Conservation (phyloP, 1,140 invertebrate genomes). For the Saccostrea echinata region DNA sequence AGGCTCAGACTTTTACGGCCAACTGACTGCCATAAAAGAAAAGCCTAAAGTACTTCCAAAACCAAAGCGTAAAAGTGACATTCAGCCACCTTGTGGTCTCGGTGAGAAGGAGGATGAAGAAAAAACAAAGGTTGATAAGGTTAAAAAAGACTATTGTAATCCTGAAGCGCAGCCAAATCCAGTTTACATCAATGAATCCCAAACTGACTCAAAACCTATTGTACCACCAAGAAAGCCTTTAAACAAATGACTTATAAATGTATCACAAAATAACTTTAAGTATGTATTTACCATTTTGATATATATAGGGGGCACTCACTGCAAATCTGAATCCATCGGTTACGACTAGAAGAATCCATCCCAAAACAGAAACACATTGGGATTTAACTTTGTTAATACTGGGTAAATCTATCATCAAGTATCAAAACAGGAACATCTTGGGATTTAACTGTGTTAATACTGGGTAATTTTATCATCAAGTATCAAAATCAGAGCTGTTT, state of each 20-base stretch:
- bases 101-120: background rate
- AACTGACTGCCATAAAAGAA: background rate
- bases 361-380: no score
- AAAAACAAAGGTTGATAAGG: background rate
- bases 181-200: background rate
- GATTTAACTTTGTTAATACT: no score
- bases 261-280: background rate
- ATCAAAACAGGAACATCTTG: no score
- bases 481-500: no score
- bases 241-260: background rate
- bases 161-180: background rate
- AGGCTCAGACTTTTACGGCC: background rate
- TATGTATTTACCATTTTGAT: no score
- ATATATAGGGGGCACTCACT: background rate
- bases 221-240: background rate
- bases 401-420: no score
- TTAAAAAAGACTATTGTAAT: background rate
- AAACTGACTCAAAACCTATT: background rate
- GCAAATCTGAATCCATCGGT: background rate
- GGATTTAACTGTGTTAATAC: no score
- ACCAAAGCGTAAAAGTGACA: background rate
- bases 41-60: slow-evolving; percentile 13
- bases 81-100: background rate
- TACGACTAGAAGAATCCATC: no score
- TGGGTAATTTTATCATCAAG: no score